Conservation (phyloP, 2,797 vertebrate species). For the Nasua narica region DNA sequence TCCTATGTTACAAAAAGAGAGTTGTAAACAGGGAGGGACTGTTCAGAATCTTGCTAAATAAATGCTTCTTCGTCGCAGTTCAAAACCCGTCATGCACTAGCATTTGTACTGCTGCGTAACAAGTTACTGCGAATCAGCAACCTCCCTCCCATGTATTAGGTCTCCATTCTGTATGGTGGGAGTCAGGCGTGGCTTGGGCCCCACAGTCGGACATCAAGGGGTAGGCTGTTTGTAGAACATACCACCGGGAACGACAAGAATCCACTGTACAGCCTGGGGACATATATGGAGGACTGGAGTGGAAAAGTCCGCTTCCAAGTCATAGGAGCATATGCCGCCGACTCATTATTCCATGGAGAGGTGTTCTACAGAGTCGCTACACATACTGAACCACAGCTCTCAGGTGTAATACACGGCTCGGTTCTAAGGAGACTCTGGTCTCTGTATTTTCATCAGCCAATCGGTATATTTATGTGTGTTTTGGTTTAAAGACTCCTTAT, state of each 20-base stretch:
- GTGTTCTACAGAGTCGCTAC: neutral
- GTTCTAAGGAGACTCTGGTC: neutral
- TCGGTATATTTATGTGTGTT: neutral
- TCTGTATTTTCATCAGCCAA: neutral
- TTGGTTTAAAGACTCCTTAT: neutral
- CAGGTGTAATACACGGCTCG: neutral
- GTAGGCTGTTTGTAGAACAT: neutral
- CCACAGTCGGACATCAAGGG: no score
- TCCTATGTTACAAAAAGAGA: neutral
- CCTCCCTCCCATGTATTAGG: fast-evolving
- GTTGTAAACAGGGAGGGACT: neutral
- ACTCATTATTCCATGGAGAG: neutral
- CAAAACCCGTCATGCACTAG: no score
- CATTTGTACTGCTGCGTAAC: neutral
- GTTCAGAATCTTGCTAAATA: neutral
- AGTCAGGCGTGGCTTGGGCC: neutral
- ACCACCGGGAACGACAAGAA: neutral
- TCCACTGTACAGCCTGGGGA: neutral
- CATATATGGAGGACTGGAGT: fast-evolving
- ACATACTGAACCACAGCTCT: neutral
- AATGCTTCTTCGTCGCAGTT: neutral
- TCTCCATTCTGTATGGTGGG: neutral
- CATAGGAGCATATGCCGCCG: fast-evolving
- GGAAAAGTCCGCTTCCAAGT: neutral
- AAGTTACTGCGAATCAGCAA: no score